Conservation (phyloP, 92 coral and sea anemone genomes). For the Galaxea fascicularis region DNA sequence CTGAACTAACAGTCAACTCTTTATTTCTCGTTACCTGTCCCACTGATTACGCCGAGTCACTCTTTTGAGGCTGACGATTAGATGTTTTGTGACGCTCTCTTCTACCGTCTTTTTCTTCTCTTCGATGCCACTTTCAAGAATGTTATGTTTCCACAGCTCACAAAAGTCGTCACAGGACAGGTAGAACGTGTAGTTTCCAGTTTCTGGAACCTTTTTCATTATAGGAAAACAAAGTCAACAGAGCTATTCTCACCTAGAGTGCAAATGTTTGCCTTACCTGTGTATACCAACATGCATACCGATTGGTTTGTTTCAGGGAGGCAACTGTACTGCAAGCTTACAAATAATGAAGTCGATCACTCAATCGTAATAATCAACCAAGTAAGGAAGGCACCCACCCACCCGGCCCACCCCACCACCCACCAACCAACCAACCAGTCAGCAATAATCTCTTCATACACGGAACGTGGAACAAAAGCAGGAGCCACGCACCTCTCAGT, state of each 20-base stretch:
- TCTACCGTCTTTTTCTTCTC: not conserved
- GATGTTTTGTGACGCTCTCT: slow-evolving; percentile 5
- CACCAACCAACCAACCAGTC: too few species aligned
- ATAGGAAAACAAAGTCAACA: too few species aligned
- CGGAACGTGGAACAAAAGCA: too few species aligned
- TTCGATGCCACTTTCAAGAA: slow-evolving; percentile 37
- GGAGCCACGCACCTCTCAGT: too few species aligned
- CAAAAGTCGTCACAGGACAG: slow-evolving; percentile 41
- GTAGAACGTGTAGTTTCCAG: slow-evolving; percentile 42
- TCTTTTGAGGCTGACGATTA: slow-evolving; percentile 13
- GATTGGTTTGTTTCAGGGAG: too few species aligned
- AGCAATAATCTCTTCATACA: too few species aligned
- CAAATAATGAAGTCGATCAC: too few species aligned
- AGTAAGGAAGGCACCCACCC: too few species aligned
- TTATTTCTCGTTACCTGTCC: slow-evolving; percentile 11
- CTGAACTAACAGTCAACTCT: too few species aligned
- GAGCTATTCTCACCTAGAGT: not conserved
- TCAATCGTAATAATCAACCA: too few species aligned
- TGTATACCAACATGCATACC: not conserved
- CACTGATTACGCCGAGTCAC: slow-evolving; percentile 3
- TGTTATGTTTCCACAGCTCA: slow-evolving; percentile 37
- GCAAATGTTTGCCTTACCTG: not conserved
- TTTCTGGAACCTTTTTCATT: slow-evolving; percentile 26
- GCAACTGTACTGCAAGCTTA: too few species aligned
- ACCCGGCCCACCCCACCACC: too few species aligned